Base-by-base conservation (phyloP, 2,888 invertebrate genomes). In the Dinocampus coccinellae region DNA sequence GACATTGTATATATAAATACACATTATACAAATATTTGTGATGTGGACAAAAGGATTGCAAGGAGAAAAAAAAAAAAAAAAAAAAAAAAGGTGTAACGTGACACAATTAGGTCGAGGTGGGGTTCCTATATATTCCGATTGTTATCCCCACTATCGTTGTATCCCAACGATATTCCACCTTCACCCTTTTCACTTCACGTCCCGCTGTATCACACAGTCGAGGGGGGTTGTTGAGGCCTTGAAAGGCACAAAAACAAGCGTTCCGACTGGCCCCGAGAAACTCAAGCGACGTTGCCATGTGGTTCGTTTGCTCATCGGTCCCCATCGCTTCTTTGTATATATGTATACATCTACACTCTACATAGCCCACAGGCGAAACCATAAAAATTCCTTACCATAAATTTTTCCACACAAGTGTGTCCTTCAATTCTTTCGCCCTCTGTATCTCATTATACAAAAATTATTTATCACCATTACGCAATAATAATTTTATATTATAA, bases 101-200 rank as follows among this genome's bases (percentile, higher is more conserved):
- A 81, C 80, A 82, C 82, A 83, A 83, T 84, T 83, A 81, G 78
- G 80, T 80, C 79, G 77, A 77, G 75, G 76, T 68, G 72, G 76
- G 70, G 69, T 76, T 76, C 75, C 74, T 69, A 76, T 58, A 47
- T 47, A 75, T 76, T 76, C 75, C 77, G 74, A 82, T 81, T 79
- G 77, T 79, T 79, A 77, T 76, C 77, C 74, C 73, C 73, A 62
- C 73, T 61, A n/a, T 61, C 63, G 34, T 60, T 60, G 62, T 24
- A 62, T 39, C 29, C 33, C 33, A 34, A 34, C 34, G 20, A 16
- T 60, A 11, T 13, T 62, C 63, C 16, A 26, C 42, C 29, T 64
- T 26, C 13, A 22, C 16, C 63, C 22, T 16, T n/a, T 33, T 13
- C 53, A 52, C 39, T 42, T 29, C 33, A 63, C 29, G 22, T 62